Conservation (phyloP, 2,888 invertebrate species). For the Sturmia bella region DNA sequence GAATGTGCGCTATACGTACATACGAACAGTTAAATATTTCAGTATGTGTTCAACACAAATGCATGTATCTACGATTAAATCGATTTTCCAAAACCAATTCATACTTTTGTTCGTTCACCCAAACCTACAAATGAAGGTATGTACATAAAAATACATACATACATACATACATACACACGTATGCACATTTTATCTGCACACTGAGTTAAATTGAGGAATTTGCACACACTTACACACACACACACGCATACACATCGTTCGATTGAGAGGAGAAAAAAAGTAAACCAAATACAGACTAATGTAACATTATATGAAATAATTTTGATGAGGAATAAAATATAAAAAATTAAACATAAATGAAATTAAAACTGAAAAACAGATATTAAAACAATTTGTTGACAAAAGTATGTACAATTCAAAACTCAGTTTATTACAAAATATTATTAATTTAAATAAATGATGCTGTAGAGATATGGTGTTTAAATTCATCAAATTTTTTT, state of each 20-base stretch:
- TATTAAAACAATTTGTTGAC: too few species aligned
- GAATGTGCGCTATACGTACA: constrained; percentile 37
- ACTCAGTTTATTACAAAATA: too few species aligned
- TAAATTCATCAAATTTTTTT: too few species aligned
- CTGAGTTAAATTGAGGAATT: not conserved
- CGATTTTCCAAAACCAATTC: constrained; percentile 80
- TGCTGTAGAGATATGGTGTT: too few species aligned
- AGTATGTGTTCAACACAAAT: constrained; percentile 13
- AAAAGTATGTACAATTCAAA: too few species aligned
- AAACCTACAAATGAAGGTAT: constrained; percentile 64
- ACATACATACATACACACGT: constrained; percentile 3
- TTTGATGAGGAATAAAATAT: constrained; percentile 27
- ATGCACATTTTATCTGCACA: constrained; percentile 14
- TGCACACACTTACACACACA: constrained; percentile 6
- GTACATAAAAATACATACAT: constrained; percentile 48
- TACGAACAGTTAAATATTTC: constrained; percentile 41
- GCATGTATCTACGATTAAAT: constrained; percentile 75
- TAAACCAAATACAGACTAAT: constrained; percentile 52
- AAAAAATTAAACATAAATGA: constrained; percentile 34
- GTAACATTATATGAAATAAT: constrained; percentile 39
- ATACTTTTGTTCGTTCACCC: constrained; percentile 54
- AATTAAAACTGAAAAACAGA: not conserved
- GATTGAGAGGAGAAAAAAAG: constrained; percentile 2
- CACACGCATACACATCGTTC: not conserved
- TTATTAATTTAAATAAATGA: too few species aligned